Conservation (phyloP, 2,113 vertebrate genomes). For the Chionomys nivalis region DNA sequence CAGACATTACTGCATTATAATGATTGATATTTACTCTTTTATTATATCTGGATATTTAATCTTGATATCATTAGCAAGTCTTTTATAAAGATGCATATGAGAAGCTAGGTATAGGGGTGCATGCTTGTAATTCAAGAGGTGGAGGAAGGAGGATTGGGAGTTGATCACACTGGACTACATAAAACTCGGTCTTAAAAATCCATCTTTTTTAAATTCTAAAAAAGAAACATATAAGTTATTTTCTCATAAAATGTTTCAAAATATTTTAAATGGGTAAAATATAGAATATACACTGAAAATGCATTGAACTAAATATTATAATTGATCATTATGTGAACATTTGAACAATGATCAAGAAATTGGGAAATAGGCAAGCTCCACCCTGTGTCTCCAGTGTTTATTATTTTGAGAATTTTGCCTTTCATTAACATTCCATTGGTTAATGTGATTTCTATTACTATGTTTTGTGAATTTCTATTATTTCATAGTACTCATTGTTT, state of each 20-base stretch:
- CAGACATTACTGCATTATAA: not conserved
- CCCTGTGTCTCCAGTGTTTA: not conserved
- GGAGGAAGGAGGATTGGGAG: accelerated
- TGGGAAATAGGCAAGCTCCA: not conserved
- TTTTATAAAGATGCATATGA: not conserved
- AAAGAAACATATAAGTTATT: not conserved
- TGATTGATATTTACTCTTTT: not conserved
- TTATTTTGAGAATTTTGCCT: slow-evolving; percentile 31
- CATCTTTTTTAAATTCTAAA: not conserved
- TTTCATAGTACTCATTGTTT: slow-evolving; percentile 39
- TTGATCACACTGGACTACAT: not conserved
- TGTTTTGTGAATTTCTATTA: not conserved
- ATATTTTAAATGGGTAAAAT: not conserved
- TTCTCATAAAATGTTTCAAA: slow-evolving; percentile 1
- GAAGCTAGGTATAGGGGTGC: not conserved
- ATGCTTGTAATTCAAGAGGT: not conserved
- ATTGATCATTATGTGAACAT: not conserved
- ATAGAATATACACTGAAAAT: not conserved
- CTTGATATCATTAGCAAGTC: not conserved
- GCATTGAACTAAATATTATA: not conserved
- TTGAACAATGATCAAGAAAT: not conserved
- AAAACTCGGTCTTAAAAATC: not conserved
- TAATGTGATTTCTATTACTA: not conserved
- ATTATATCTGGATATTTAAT: not conserved
- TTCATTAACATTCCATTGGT: not conserved